phyloP scores from a whole-genome alignment of 1,140 invertebrate genomes.

The Elymnias hypermnestra region DNA sequence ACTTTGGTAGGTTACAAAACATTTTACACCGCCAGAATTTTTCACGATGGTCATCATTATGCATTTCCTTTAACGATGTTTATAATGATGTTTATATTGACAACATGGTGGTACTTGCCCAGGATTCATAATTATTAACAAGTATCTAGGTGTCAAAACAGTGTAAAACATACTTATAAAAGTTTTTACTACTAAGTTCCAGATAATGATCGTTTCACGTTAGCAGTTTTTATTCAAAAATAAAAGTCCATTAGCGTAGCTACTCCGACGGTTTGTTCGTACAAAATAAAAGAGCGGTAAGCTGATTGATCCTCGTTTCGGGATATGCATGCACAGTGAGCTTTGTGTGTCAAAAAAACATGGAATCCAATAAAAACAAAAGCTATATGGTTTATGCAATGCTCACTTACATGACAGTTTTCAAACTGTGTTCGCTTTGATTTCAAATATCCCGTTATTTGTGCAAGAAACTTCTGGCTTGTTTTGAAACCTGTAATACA shows the following conservation, averaged over 20 bases:
- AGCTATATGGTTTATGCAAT: conserved; percentile 9
- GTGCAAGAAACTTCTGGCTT: neutral
- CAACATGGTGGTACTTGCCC: no score
- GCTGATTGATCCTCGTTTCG: conserved; percentile 11
- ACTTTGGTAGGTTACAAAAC: no score
- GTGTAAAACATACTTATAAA: no score
- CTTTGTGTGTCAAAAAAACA: conserved; percentile 10
- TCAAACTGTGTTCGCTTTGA: conserved; percentile 4
- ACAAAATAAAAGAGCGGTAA: conserved; percentile 12
- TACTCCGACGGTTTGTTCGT: conserved; percentile 6
- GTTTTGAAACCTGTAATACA: no score
- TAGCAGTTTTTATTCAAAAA: neutral
- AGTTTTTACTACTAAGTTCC: no score
- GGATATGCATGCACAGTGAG: conserved; percentile 8
- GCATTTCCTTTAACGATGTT: no score
- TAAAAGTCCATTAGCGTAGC: conserved; percentile 3
- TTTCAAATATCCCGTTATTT: neutral
- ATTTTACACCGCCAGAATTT: no score
- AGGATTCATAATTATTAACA: no score
- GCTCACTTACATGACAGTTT: conserved; percentile 4
- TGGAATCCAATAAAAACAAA: conserved; percentile 3
- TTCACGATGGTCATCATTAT: no score
- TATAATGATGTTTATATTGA: no score
- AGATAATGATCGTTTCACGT: no score
- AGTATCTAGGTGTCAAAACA: no score